Base-by-base conservation (phyloP, 30 jellyfish, hydroid and myxozoan species). In the Cassiopea xamachana region DNA sequence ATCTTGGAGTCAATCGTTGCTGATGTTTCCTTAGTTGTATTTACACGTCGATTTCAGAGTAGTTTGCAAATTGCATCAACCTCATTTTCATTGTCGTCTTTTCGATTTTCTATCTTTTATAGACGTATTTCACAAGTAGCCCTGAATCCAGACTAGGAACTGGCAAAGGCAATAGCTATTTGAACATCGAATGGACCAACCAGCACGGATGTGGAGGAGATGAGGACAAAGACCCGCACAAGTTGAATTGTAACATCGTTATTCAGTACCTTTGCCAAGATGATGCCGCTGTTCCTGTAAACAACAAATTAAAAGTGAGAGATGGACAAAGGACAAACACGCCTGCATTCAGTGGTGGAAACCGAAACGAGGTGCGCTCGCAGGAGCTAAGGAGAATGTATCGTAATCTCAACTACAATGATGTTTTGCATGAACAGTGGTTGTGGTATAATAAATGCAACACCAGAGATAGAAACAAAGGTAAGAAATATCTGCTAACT, bases 161-260 rank as follows among this genome's bases (percentile, higher is more conserved):
- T 0, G 77, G 55, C 45, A 62, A 77, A n/a, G 98, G 98, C 44
- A 64, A 43, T 2, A 85, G 96, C 81, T 83, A 62, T 45, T 44
- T 91, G 74, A 51, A 78, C 62, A 67, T 95, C 73, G 98, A 92
- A 68, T 95, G 99, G 99, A 95, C 99, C 7, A 84, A 83, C 77
- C 99, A 95, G 89, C 99, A 95, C 84, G 99, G 99, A 18, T 95
- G 98, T 74, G 99, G 99, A 13, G 99, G 99, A 2, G 84, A 95
- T 67, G 98, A 95, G 67, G 97, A 95, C 89, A 87, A 84, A 8
- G 96, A 84, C 77, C 99, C 99, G 8, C 97, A 95, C 92, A 92
- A 95, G 73, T 89, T 95, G 48, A 95, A 95, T 85, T 95, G 98
- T 76, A 87, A 95, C 75, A 59, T 95, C 61, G 98, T 95, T 16